Conservation (phyloP, 2,113 vertebrate genomes). For the Gallinago paraguaiae region DNA sequence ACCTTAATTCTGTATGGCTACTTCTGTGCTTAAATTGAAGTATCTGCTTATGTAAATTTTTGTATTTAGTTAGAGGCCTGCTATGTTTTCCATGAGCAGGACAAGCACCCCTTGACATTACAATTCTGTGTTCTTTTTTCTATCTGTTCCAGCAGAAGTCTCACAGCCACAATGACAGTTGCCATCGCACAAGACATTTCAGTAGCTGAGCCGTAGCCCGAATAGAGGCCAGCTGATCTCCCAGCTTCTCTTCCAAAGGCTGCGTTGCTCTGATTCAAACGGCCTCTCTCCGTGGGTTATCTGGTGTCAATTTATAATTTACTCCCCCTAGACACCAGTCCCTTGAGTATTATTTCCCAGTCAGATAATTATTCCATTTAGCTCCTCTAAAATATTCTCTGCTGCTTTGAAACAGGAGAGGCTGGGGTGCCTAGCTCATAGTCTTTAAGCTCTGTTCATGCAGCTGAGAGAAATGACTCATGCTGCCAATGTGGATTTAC, state of each 20-base stretch:
- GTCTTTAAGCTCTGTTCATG: slow-evolving; percentile 32
- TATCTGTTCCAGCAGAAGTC: not conserved
- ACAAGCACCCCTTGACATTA: not conserved
- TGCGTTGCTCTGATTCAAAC: not conserved
- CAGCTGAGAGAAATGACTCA: slow-evolving; percentile 72
- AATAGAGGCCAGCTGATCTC: not conserved
- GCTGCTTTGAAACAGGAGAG: slow-evolving; percentile 46
- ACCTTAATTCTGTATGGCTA: not conserved
- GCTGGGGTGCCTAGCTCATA: not conserved
- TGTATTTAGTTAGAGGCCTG: not conserved
- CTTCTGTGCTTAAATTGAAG: not conserved
- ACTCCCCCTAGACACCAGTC: not conserved
- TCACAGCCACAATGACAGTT: not conserved
- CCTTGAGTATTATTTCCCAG: not conserved
- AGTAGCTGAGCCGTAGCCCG: not conserved
- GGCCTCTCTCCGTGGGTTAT: not conserved
- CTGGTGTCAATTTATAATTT: not conserved
- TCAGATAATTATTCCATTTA: slow-evolving; percentile 14
- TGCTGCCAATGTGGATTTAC: slow-evolving; percentile 62
- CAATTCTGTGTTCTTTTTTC: not conserved
- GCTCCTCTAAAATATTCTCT: slow-evolving; percentile 23
- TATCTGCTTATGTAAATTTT: not conserved
- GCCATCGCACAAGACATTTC: not conserved
- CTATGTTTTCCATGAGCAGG: not conserved
- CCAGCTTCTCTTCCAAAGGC: not conserved